Evolutionary conservation across 2,113 vertebrate genomes (phyloP), one percentile per base, ranked within the genome.

Genomic region (Sitta europaea): DNA sequence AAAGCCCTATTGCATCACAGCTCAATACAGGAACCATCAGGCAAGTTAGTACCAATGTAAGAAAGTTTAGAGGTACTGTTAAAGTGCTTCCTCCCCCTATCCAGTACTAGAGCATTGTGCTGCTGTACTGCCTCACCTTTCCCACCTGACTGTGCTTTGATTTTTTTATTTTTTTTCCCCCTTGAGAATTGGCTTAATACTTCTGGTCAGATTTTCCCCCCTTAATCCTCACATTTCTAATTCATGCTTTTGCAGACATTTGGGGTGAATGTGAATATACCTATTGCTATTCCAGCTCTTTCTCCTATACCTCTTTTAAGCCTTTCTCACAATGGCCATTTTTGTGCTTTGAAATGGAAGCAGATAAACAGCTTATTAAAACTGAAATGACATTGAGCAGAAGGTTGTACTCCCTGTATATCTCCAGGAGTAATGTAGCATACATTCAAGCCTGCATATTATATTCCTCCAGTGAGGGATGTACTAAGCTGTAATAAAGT

Each of bases 121-220:
- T 48, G 58, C 24, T 83, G 11, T 53, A 53, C 19, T 65, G 36
- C 19, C 40, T 23, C 5, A 24, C 7, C 19, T 59, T 85, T 83
- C 25, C 54, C 28, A 36, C 42, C 27, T 50, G 5, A 9, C 12
- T 3, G 0, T 2, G 4, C 5, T 70, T 36, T 14, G 35, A 4
- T 21, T 47, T 59, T n/a, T 14, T 3, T 17, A n/a, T n/a, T n/a
- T n/a, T 50, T 48, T 51, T 50, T 51, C 27, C 14, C 8, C 6
- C 31, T 59, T 59, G 17, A 42, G 6, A 50, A 24, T 9, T 73
- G 4, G n/a, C 42, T 28, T 31, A 77, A 67, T 43, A 48, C 6
- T 36, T n/a, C 22, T n/a, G 10, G 14, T 45, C 25, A 86, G 23
- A 28, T 21, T 63, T 80, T 8, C 0, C 2, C 17, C 12, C 12